Evolutionary conservation across 2,888 invertebrate genomes (phyloP), one percentile per base, ranked within the genome.

Genomic region (Lobophora halterata): DNA sequence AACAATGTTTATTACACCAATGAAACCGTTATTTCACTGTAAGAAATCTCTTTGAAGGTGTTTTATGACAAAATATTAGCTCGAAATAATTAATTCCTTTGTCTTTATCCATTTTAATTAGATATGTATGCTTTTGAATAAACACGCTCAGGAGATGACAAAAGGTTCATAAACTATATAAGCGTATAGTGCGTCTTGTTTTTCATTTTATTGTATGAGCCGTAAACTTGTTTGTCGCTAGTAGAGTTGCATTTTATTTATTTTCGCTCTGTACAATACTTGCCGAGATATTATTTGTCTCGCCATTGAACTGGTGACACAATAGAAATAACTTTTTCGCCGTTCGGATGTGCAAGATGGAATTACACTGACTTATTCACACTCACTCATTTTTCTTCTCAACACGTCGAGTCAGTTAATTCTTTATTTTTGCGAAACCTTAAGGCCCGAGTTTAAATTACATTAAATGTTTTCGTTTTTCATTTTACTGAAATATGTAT

Each of bases 151-250:
- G n/a, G n/a, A n/a, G n/a, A n/a, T n/a, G n/a, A n/a, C n/a, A n/a
- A n/a, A n/a, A n/a, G n/a, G n/a, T n/a, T n/a, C 16, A 17, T n/a
- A 16, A 10, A 9, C n/a, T 8, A 23, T 36, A 17, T 10, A 19
- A 19, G 17, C 18, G 14, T 24, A 34, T 19, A 14, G 21, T 26
- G 21, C 4, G 16, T 30, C 19, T 19, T 26, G 21, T 26, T 27
- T 18, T 27, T 17, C 20, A n/a, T 16, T 12, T 31, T 31, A 31
- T 31, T 38, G 25, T 20, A 18, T n/a, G 10, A 37, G 12, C 31
- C 16, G 16, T 31, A 31, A 31, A 30, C 31, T 26, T 38, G 37
- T 31, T 38, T 26, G 25, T 26, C 24, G 31, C 26, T 14, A 31
- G 4, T 26, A 21, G 20, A 12, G 25, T 36, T 20, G 25, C 30